Evolutionary conservation across 2,888 invertebrate genomes (phyloP).

Genomic region (Sphaerophoria rueppellii): DNA sequence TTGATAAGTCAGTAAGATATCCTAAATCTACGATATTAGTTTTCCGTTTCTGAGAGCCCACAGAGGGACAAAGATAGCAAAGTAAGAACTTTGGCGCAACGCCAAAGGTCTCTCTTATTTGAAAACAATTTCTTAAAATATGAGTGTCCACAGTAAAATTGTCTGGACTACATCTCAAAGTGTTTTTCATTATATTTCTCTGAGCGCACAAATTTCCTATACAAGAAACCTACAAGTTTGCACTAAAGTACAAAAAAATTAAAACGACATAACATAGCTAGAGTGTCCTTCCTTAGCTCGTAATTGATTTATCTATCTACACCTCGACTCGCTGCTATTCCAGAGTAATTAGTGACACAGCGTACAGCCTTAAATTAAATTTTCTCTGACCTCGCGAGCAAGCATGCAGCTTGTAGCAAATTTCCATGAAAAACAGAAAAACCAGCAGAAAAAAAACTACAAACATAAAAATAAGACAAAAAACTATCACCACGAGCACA

Average conservation of each 20-base stretch:
- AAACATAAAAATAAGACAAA: neutral
- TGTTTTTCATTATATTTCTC: neutral
- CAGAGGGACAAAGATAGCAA: no score
- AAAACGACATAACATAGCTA: neutral
- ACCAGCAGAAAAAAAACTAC: neutral
- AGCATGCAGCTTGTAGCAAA: slow-evolving; percentile 19
- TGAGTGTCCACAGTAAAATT: no score
- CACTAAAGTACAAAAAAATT: neutral
- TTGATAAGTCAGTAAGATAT: no score
- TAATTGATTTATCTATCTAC: slow-evolving; percentile 63
- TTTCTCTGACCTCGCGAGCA: slow-evolving; percentile 48
- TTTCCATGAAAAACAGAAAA: neutral
- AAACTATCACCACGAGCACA: slow-evolving; percentile 11
- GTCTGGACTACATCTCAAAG: no score
- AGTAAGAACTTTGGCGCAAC: no score
- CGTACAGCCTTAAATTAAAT: slow-evolving; percentile 50
- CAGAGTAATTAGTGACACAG: slow-evolving; percentile 63
- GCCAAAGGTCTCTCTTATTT: no score
- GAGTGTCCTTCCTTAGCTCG: neutral
- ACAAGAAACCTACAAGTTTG: neutral
- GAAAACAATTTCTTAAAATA: no score
- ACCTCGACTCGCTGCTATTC: slow-evolving; percentile 8
- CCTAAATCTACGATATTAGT: no score
- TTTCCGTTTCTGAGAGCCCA: no score
- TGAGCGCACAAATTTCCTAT: neutral